phyloP scores from a whole-genome alignment of 2,797 vertebrate genomes.

The Naso thynnoides region DNA sequence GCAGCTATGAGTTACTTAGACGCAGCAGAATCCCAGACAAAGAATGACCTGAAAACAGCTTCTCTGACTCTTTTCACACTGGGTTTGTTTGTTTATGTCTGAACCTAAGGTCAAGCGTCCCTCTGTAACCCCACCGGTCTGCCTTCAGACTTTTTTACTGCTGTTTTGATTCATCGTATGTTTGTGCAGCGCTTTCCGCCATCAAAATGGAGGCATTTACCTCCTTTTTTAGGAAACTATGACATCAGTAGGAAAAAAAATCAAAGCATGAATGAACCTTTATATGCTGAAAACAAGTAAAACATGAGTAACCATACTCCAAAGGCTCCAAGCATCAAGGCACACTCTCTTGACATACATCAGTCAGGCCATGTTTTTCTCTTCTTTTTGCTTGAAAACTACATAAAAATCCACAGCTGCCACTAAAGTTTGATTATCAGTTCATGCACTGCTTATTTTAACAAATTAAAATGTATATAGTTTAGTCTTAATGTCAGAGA shows the following conservation, averaged over 20 bases:
- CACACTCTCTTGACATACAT: no score
- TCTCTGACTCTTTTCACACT: conserved; percentile 30
- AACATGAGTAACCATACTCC: background rate
- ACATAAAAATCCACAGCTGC: no score
- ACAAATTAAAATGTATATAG: no score
- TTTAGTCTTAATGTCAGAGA: no score
- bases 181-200: background rate
- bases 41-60: conserved; percentile 16
- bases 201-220: conserved; percentile 1
- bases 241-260: background rate
- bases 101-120: conserved; percentile 21
- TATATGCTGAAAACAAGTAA: background rate
- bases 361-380: no score
- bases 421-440: no score
- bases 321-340: no score
- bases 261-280: background rate
- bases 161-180: conserved; percentile 17
- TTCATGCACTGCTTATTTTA: no score
- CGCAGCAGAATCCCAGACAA: conserved; percentile 11
- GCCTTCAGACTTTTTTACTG: conserved; percentile 22
- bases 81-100: conserved; percentile 48
- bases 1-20: conserved; percentile 12
- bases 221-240: background rate
- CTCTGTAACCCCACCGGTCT: conserved; percentile 3
- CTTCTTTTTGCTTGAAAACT: no score